Base-by-base conservation (phyloP, 2,797 vertebrate species). In the Amniataba percoides region DNA sequence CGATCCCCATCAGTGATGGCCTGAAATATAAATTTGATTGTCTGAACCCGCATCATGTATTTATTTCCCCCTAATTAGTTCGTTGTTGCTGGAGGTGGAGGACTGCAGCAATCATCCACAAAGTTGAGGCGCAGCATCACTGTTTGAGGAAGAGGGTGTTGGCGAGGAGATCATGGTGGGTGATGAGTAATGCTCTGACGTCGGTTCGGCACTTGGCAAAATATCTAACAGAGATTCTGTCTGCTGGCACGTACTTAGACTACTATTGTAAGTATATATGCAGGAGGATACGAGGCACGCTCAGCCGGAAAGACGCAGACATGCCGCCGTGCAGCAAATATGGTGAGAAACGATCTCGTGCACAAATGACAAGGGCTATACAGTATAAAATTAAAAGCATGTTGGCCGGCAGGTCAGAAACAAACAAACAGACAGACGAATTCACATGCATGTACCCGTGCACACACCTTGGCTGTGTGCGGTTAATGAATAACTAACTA, bases 401-500 rank as follows among this genome's bases (percentile, higher is more conserved):
- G 55, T 52, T 3, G 5, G 66, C 63, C 19, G 43, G 34, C 21
- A 14, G 81, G 77, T 81, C 78, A 83, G 67, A 68, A 56, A 71
- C 53, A 82, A 64, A 78, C 62, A 66, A 45, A 62, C 6, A 1
- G 36, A 15, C 23, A 36, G 52, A 65, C 42, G 45, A 71, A 86
- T 71, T 74, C 40, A 19, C 61, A 57, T 34, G 48, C 74, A 79
- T 57, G 65, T 57, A 74, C 74, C 71, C 5, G 56, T 56, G 65
- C 81, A 73, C 81, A 73, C 83, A 91, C 88, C 89, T 90, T 83
- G 68, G 73, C 79, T 76, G 74, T 87, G 77, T 78, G 84, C 65
- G 66, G 88, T 82, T 92, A 94, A 94, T 93, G 89, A 94, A 95
- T 92, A 93, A 88, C 88, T 90, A 93, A 91, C 89, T 86, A 92